phyloP scores from a whole-genome alignment of 2,113 vertebrate species.

The Pollachius pollachius region DNA sequence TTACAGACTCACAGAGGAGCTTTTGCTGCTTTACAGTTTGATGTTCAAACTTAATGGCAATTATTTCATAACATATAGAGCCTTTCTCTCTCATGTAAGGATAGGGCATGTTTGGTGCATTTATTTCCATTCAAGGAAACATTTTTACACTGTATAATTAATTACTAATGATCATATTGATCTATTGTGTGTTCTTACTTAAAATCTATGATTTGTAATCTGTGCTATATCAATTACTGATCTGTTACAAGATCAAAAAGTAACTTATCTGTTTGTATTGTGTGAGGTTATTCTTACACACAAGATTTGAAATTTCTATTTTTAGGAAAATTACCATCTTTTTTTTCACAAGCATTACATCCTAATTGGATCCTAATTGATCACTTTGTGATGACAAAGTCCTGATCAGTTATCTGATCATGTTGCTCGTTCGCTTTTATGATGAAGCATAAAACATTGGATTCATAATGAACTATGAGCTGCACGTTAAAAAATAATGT shows the following conservation, averaged over 20 bases:
- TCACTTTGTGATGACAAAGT: not conserved
- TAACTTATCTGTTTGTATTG: too few species aligned
- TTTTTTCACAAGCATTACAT: not conserved
- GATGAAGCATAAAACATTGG: not conserved
- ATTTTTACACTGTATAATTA: too few species aligned
- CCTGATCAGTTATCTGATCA: conserved; percentile 4
- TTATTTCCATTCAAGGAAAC: too few species aligned
- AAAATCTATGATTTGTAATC: not conserved
- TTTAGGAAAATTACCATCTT: not conserved
- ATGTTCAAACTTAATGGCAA: too few species aligned
- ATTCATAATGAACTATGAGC: not conserved
- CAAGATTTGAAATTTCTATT: not conserved
- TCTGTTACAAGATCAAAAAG: conserved; percentile 11
- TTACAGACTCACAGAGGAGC: too few species aligned
- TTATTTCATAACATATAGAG: too few species aligned
- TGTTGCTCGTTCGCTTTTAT: not conserved
- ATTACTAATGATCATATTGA: not conserved
- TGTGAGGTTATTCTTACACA: too few species aligned
- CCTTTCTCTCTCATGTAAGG: too few species aligned
- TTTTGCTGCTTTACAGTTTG: too few species aligned
- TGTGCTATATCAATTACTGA: not conserved
- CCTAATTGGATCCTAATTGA: not conserved
- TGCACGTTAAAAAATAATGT: conserved; percentile 13
- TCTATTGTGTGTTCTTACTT: not conserved
- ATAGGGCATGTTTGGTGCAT: too few species aligned